Evolutionary conservation across 1,140 invertebrate species (phyloP).

Genomic region (Papilio helenus): DNA sequence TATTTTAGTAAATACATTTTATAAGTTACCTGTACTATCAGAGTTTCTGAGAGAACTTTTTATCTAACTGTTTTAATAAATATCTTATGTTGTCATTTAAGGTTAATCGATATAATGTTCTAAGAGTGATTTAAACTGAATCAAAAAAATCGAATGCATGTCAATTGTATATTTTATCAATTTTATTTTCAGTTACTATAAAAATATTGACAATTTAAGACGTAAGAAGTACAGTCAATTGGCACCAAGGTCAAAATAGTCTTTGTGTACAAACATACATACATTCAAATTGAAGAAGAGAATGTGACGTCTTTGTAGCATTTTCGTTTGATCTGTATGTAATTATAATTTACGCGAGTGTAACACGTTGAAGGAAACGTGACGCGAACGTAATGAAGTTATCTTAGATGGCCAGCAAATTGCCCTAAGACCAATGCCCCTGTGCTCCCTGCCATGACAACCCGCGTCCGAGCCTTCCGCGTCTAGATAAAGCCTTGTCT

Average conservation of each 20-base stretch:
- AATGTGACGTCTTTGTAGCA: slow-evolving; percentile 22
- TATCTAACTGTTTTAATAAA: too few relatives aligned
- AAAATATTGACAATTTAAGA: neutral
- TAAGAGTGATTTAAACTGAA: too few relatives aligned
- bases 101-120: too few relatives aligned
- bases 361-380: slow-evolving; percentile 30
- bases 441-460: slow-evolving; percentile 70
- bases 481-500: slow-evolving; percentile 50
- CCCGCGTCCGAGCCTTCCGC: slow-evolving; percentile 72
- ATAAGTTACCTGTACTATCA: too few relatives aligned
- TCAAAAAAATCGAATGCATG: too few relatives aligned
- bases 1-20: too few relatives aligned
- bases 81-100: too few relatives aligned
- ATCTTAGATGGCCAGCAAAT: slow-evolving; percentile 74
- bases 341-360: slow-evolving; percentile 35
- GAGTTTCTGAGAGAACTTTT: too few relatives aligned
- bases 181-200: neutral
- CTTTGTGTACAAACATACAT: neutral
- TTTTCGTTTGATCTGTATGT: slow-evolving; percentile 38
- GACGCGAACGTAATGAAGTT: slow-evolving; percentile 30
- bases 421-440: slow-evolving; percentile 74
- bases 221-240: neutral
- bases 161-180: too few relatives aligned
- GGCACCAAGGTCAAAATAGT: neutral
- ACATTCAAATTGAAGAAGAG: neutral